Evolutionary conservation across 2,888 invertebrate species (phyloP).

Genomic region (Lissocephala sabroskyi): DNA sequence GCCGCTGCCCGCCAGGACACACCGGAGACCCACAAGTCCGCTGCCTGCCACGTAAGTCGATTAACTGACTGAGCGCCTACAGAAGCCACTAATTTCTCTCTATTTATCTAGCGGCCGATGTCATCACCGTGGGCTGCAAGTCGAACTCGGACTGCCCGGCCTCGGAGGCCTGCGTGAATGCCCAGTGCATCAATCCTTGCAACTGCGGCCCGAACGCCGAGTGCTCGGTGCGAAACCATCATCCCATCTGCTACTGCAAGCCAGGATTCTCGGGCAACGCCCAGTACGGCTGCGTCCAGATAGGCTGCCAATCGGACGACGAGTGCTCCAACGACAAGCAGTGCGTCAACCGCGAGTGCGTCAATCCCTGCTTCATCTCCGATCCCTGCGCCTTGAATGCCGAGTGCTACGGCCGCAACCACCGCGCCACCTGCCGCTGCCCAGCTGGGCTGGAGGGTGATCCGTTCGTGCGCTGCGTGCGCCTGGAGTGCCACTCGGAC

Average conservation of each 20-base stretch:
- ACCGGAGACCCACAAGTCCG: constrained; percentile 81
- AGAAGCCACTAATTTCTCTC: not conserved
- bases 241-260: constrained; percentile 88
- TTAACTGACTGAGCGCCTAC: not conserved
- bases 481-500: constrained; percentile 84
- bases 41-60: constrained; percentile 84
- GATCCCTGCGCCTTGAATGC: constrained; percentile 89
- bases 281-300: constrained; percentile 84
- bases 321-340: constrained; percentile 87
- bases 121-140: constrained; percentile 80
- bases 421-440: constrained; percentile 86
- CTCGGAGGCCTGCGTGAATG: constrained; percentile 88
- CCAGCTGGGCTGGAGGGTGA: constrained; percentile 84
- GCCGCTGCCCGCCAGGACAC: constrained; percentile 86
- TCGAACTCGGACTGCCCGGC: constrained; percentile 86
- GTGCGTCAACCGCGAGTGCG: constrained; percentile 87
- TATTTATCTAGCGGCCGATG: constrained; percentile 76
- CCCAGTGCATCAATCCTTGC: constrained; percentile 86
- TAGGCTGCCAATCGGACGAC: constrained; percentile 86
- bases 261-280: constrained; percentile 90
- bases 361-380: constrained; percentile 84
- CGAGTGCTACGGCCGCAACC: constrained; percentile 86
- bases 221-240: constrained; percentile 86
- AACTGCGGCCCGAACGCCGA: constrained; percentile 88
- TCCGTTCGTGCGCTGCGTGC: constrained; percentile 84